A percentile compares a stretch with the other conserved stretches of the same genome.
These are phyloP conservation scores for Athene cunicularia DNA, from an alignment of 2,113 vertebrate genomes.

Conservation along the genomic window DNA sequence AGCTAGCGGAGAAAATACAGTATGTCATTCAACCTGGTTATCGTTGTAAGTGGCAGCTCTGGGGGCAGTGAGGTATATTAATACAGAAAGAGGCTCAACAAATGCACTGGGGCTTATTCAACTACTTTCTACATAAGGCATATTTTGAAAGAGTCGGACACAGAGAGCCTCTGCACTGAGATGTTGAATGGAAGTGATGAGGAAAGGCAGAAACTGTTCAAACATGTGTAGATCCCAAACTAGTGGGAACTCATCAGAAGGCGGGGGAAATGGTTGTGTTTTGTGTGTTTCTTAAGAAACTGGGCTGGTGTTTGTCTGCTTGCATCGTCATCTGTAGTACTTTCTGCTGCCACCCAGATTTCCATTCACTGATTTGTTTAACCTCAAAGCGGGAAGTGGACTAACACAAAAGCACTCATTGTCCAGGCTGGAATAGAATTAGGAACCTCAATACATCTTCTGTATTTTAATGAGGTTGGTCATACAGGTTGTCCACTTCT, in stretches of 20 bases:
- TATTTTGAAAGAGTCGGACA: slow-evolving; percentile 50
- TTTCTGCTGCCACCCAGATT: slow-evolving; percentile 60
- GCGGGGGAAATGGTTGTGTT: background rate
- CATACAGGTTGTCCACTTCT: slow-evolving; percentile 38
- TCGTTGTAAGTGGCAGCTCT: slow-evolving; percentile 59
- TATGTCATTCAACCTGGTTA: slow-evolving; percentile 53
- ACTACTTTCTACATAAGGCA: background rate
- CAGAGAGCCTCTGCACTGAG: slow-evolving; percentile 8
- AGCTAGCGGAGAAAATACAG: slow-evolving; percentile 45
- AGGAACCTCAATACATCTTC: slow-evolving; percentile 56
- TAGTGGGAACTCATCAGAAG: slow-evolving; percentile 32
- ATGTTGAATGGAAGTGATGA: slow-evolving; percentile 24
- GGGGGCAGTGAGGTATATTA: slow-evolving; percentile 47
- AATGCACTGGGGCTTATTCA: slow-evolving; percentile 43
- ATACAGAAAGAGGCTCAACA: slow-evolving; percentile 13
- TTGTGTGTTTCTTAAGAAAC: slow-evolving; percentile 15
- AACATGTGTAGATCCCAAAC: slow-evolving; percentile 2
- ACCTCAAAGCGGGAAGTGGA: slow-evolving; percentile 66
- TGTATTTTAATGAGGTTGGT: slow-evolving; percentile 60
- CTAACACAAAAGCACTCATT: slow-evolving; percentile 67
- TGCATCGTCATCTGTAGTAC: slow-evolving; percentile 24
- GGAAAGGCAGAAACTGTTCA: slow-evolving; percentile 3
- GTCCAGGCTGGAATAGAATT: slow-evolving; percentile 66
- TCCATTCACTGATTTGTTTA: slow-evolving; percentile 70
- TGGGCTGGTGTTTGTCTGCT: slow-evolving; percentile 48